Conservation (phyloP, 2,888 invertebrate species). For the Salticus scenicus region DNA sequence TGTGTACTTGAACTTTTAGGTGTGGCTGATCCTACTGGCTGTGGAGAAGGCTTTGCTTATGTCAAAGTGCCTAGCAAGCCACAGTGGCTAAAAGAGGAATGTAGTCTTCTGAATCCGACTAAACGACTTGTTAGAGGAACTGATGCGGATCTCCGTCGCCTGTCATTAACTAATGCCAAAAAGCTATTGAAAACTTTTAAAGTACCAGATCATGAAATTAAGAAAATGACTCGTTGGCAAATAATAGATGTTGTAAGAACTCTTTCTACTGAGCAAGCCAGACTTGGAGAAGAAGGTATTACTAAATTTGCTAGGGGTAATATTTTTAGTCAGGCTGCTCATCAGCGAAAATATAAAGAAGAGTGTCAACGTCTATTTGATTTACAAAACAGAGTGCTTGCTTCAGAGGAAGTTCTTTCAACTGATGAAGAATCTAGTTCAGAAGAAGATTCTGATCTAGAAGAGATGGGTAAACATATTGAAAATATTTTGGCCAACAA, state of each 20-base stretch:
- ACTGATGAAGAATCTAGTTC: slow-evolving; percentile 94
- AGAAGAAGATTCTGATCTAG: slow-evolving; percentile 97
- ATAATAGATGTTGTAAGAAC: slow-evolving; percentile 99
- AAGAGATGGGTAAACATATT: slow-evolving; percentile 96
- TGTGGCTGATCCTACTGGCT: slow-evolving; percentile 79
- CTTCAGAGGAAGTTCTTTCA: slow-evolving; percentile 93
- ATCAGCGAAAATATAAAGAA: slow-evolving; percentile 97
- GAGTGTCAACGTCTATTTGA: slow-evolving; percentile 99
- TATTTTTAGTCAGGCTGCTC: slow-evolving; percentile 97
- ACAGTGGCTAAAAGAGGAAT: slow-evolving; percentile 84
- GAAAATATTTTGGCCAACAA: slow-evolving; percentile 98
- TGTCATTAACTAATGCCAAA: slow-evolving; percentile 97
- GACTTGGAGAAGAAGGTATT: slow-evolving; percentile 96
- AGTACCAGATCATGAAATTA: slow-evolving; percentile 93
- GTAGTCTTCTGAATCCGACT: slow-evolving; percentile 92
- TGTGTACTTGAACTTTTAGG: slow-evolving; percentile 78
- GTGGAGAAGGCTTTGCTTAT: slow-evolving; percentile 79
- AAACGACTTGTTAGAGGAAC: slow-evolving; percentile 98
- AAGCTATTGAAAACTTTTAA: slow-evolving; percentile 95
- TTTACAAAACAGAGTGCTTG: slow-evolving; percentile 93
- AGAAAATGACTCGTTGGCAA: slow-evolving; percentile 79
- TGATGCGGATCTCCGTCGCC: slow-evolving; percentile 95
- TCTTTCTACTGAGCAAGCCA: slow-evolving; percentile 97
- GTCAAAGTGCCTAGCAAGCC: slow-evolving; percentile 84
- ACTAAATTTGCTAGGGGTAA: slow-evolving; percentile 99